A percentile compares a stretch with the other conserved stretches of the same genome.
These are phyloP conservation scores for Trachemys scripta DNA, from an alignment of 2,113 vertebrate species.

Conservation along the genomic window DNA sequence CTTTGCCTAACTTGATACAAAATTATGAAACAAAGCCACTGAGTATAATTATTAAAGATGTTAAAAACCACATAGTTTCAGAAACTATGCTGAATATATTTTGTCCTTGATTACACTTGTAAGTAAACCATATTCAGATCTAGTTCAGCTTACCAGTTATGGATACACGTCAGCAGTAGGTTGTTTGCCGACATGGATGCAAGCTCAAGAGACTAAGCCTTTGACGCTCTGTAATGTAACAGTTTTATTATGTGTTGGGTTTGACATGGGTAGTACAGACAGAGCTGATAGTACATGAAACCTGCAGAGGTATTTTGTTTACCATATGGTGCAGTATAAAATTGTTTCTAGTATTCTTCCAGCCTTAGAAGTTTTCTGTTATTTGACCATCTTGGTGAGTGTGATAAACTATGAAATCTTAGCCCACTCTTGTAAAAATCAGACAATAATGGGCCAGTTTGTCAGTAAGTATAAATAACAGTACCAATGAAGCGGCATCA, in stretches of 20 bases:
- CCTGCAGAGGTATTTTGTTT: not conserved
- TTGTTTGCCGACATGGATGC: not conserved
- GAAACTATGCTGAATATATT: not conserved
- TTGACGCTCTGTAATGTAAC: not conserved
- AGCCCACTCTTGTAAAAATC: not conserved
- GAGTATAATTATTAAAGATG: not conserved
- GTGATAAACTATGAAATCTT: rapidly evolving
- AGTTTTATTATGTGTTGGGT: not conserved
- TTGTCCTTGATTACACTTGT: not conserved
- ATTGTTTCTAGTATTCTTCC: not conserved
- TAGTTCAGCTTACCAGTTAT: rapidly evolving
- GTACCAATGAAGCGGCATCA: not conserved
- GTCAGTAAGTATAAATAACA: not conserved
- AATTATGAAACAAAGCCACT: not conserved
- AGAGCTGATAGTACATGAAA: not conserved
- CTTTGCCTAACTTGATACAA: not conserved
- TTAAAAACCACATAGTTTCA: not conserved
- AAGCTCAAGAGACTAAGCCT: not conserved
- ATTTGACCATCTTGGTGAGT: not conserved
- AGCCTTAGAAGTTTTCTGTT: not conserved
- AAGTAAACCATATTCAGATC: not conserved
- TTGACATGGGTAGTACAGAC: not conserved
- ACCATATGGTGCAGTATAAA: not conserved
- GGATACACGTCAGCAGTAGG: not conserved
- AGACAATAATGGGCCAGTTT: not conserved